Evolutionary conservation across 2,888 invertebrate species (phyloP), one percentile per base, ranked within the genome.

Genomic region (Scaptomyza tumidula): DNA sequence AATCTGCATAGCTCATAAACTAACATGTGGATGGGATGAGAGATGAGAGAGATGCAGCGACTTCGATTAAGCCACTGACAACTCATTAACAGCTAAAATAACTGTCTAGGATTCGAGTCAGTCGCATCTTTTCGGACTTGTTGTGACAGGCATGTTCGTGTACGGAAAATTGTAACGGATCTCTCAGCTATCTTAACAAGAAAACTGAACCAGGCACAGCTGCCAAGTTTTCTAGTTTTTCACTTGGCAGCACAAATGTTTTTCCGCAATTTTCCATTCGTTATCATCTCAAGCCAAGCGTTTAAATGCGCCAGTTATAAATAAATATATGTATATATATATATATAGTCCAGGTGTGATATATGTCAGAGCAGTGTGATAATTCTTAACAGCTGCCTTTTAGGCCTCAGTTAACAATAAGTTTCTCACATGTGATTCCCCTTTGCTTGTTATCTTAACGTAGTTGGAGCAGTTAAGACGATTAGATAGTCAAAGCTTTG

Each of bases 211-310:
- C 39, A 44, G 52, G 55, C 62, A 48, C 67, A 68, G 46, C 68
- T 71, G 76, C 66, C 69, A 59, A 59, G 48, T 61, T 48, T 63
- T 49, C 41, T 43, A 13, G 53, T 55, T 75, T 58, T 63, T 60
- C 59, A 57, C 49, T 53, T 59, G 54, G 39, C 33, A 43, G 44
- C 66, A 75, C 19, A 19, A 19, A 83, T 71, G 52, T 85, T 82
- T 85, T 82, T 87, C 87, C 82, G 82, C 76, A 82, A 82, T 70
- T 82, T 77, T 74, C 53, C 85, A 82, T 78, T 80, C 65, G 86
- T 87, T 85, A 87, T 87, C 87, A 83, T 80, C 70, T 82, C 41
- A 44, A 27, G 43, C 46, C 54, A 44, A 77, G 56, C 77, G 77
- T 70, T 85, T 75, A 57, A 10, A 79, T 85, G 81, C 73, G 83